Base-by-base conservation (phyloP, 1,140 invertebrate species). In the Magallana gigas region DNA sequence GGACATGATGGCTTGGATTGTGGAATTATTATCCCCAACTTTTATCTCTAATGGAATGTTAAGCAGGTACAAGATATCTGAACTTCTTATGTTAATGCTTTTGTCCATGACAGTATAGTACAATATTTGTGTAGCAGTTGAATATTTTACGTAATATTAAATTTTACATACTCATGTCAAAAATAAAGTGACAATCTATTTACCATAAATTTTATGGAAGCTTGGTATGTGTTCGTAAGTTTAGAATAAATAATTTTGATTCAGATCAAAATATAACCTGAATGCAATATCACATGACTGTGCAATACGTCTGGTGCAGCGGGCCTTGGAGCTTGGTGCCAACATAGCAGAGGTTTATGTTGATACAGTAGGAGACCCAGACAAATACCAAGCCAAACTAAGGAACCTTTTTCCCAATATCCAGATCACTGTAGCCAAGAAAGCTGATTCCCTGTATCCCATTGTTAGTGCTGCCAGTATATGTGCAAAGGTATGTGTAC, bases 381-480 rank as follows among this genome's bases (percentile, higher is more conserved):
- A 98, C 82, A 99, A 99, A 92, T 99, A 99, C 90, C 94, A 96
- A 94, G 95, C 96, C 14, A 99, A 98, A 95, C 95, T 99, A 81
- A 95, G 97, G 90, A 95, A 94, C 14, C 96, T 98, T 86, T 99
- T 99, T 95, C 99, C 99, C 0, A 90, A 57, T 95, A 96, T 91
- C 95, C 97, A 95, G 64, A 97, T 99, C 80, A 98, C 97, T 48
- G 99, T 99, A 0, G 97, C 98, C 0, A 99, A 99, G 94, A 99
- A 99, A 94, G 99, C 99, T 93, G 99, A 99, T 95, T 97, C 98
- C 0, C 97, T 97, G 2, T 99, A 97, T 95, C 98, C 98, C 0
- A 97, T 99, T 92, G 99, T 99, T 36, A 98, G 98, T 89, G 98
- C 98, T 0, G 99, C 99, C 8, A 99, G 98, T 97, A 99, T 99